A percentile compares a stretch with the other conserved stretches of the same genome.
Conservation (phyloP, 2,113 vertebrate species). For the Dinomys branickii region DNA sequence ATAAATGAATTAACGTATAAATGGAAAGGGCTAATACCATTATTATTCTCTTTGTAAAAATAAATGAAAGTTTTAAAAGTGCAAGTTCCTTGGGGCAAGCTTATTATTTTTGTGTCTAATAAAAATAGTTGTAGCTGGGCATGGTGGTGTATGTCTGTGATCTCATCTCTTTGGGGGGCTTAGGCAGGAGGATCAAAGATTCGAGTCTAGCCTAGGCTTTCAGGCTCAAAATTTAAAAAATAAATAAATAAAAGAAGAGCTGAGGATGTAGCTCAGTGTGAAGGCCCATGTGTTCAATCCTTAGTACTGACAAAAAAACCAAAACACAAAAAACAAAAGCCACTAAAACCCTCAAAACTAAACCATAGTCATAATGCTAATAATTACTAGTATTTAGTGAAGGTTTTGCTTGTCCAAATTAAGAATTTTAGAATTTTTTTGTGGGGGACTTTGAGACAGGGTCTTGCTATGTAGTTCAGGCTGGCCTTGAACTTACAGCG, state of each 20-base stretch:
- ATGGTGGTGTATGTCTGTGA: neutral
- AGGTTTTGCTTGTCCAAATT: neutral
- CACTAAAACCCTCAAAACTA: neutral
- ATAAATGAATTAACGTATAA: neutral
- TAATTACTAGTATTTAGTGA: neutral
- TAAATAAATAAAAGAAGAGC: no score
- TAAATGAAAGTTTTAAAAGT: neutral
- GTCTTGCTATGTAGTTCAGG: no score
- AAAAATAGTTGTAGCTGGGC: neutral
- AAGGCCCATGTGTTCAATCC: no score
- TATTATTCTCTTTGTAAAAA: neutral
- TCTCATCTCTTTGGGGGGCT: neutral
- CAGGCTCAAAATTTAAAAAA: no score
- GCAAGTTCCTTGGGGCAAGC: neutral
- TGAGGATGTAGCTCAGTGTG: no score
- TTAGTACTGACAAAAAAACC: no score
- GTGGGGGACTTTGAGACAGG: no score
- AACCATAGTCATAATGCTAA: neutral
- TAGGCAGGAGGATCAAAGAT: neutral
- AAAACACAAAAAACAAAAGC: neutral
- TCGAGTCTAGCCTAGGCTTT: neutral
- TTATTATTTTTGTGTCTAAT: slow-evolving; percentile 31
- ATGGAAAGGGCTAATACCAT: neutral
- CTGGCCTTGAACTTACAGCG: neutral
- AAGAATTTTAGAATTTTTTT: neutral